These are phyloP conservation scores for Zosterops hypoxanthus DNA, from an alignment of 2,113 vertebrate species.

Conservation along the genomic window DNA sequence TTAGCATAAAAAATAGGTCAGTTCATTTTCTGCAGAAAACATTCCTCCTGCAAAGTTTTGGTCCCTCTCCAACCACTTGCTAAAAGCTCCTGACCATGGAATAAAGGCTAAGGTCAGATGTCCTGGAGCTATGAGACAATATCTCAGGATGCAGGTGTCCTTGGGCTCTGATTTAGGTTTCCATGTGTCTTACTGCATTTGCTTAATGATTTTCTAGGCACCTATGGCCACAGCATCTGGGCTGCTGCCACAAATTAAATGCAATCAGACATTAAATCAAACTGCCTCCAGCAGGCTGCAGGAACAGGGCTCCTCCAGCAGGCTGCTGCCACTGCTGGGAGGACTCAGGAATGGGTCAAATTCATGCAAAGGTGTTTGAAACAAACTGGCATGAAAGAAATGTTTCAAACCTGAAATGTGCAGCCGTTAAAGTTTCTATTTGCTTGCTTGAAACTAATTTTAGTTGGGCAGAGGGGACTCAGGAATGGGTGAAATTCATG, in stretches of 20 bases:
- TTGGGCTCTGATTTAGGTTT: slow-evolving; percentile 60
- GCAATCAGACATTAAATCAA: slow-evolving; percentile 61
- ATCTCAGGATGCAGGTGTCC: slow-evolving; percentile 57
- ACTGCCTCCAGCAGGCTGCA: slow-evolving; percentile 19
- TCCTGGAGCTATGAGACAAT: slow-evolving; percentile 25
- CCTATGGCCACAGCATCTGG: slow-evolving; percentile 63
- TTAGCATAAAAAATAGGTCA: slow-evolving; percentile 57
- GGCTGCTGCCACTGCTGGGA: not conserved
- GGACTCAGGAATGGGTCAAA: not conserved
- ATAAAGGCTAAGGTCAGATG: slow-evolving; percentile 52
- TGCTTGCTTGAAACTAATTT: not conserved
- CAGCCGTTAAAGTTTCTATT: not conserved
- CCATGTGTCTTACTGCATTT: slow-evolving; percentile 65
- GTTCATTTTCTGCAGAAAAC: slow-evolving; percentile 28
- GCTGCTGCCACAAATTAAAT: slow-evolving; percentile 64
- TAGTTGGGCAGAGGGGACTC: not conserved
- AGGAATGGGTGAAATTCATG: not conserved
- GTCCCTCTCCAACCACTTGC: not conserved
- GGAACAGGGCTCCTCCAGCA: not conserved
- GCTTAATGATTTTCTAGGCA: slow-evolving; percentile 59
- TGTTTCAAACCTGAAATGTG: not conserved
- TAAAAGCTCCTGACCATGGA: slow-evolving; percentile 31
- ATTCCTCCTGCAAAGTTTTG: slow-evolving; percentile 17
- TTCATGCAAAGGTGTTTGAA: not conserved
- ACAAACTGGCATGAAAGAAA: not conserved